Percentiles rank a stretch among this genome's conserved stretches.
Evolutionary conservation across 2,113 vertebrate species (phyloP).

Genomic region (Archilochus colubris): DNA sequence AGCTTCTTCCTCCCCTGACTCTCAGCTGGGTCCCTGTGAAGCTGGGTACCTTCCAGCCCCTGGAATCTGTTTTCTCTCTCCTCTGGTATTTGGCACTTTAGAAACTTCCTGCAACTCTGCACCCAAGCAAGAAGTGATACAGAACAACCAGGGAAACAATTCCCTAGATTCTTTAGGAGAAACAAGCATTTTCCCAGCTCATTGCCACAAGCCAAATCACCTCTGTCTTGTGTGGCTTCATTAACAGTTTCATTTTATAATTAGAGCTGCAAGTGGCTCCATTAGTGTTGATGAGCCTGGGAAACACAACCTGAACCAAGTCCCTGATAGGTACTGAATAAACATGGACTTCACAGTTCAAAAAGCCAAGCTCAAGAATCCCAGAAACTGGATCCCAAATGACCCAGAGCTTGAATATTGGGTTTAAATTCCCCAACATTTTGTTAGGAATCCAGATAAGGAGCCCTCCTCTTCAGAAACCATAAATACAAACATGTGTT

Average conservation of each 20-base stretch:
- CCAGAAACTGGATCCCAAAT: not conserved
- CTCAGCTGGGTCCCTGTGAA: not conserved
- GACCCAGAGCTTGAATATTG: rapidly evolving
- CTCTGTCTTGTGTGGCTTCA: not conserved
- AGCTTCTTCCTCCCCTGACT: not conserved
- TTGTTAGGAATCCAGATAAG: rapidly evolving
- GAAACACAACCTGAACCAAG: not conserved
- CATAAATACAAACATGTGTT: rapidly evolving
- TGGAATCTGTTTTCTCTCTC: not conserved
- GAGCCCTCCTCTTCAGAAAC: not conserved
- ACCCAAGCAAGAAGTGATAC: not conserved
- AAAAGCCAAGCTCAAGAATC: not conserved
- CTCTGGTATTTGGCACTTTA: not conserved
- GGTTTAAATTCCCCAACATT: not conserved
- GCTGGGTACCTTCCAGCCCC: not conserved
- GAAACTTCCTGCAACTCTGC: not conserved
- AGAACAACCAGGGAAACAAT: not conserved
- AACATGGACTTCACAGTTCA: not conserved
- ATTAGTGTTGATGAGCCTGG: not conserved
- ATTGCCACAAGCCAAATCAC: not conserved
- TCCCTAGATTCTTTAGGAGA: not conserved
- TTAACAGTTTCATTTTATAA: slow-evolving; percentile 8
- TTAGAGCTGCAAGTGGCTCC: not conserved
- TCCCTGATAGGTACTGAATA: not conserved
- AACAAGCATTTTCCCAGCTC: not conserved